Evolutionary conservation across 1,140 invertebrate species (phyloP), one percentile per base, ranked within the genome.

Genomic region (Bacillus rossius): DNA sequence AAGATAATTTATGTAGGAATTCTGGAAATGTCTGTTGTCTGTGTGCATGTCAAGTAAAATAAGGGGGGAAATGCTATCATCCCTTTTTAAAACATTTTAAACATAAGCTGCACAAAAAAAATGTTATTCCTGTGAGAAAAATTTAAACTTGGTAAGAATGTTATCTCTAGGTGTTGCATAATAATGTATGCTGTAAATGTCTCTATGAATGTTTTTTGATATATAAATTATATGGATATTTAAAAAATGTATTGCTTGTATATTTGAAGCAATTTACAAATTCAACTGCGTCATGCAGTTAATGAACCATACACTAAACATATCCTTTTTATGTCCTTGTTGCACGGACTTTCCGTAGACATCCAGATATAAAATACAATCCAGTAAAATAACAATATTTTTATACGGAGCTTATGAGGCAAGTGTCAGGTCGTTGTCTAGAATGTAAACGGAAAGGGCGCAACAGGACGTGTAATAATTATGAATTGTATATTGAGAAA

Each of bases 371-470:
- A 25, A 29, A 25, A 50, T 50, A 26, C 26, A 34, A 34, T 16
- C 37, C 26, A 47, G 14, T 19, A 56, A n/a, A 29, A 43, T 43
- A 34, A 22, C 25, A 40, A 58, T 58, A 58, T 58, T 58, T 58
- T 58, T 58, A 19, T 51, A 51, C 17, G 25, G 34, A 51, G 14
- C 43, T 40, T 57, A 57, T 49, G 42, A 34, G 29, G 29, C 47
- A 55, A 23, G 57, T 58, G 57, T 58, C 57, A 41, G 42, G 57
- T 58, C 57, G 57, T 58, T 58, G 40, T 58, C 57, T 52, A 58
- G 57, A 52, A 38, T 58, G 57, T n/a, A 48, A 51, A 29, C 57
- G 57, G 57, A 50, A 47, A 58, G 57, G 57, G 43, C 34, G 37
- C 43, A 22, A 52, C 57, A 48, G 43, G 57, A 34, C 57, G 23